Conservation (phyloP, 1,140 invertebrate genomes). For the Thaumetopoea pityocampa region DNA sequence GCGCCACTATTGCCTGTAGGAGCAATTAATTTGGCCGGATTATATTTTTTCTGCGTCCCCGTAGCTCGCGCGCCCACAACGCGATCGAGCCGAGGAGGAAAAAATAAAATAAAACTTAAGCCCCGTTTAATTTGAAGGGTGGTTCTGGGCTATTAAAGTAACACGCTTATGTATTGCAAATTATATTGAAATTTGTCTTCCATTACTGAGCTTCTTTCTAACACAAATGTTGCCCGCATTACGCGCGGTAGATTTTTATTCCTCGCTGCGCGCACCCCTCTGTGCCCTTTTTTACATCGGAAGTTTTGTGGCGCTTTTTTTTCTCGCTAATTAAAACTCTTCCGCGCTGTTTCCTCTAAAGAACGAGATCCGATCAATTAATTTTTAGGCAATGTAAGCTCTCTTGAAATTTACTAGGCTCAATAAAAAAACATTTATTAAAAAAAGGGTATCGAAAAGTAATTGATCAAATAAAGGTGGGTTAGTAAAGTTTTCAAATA, state of each 20-base stretch:
- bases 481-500: constrained; percentile 20
- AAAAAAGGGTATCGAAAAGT: constrained; percentile 49
- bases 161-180: constrained; percentile 78
- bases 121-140: constrained; percentile 77
- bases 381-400: constrained; percentile 69
- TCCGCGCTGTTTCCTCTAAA: constrained; percentile 71
- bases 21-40: constrained; percentile 76
- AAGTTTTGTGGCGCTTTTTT: constrained; percentile 71
- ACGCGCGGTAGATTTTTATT: constrained; percentile 72
- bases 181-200: constrained; percentile 77
- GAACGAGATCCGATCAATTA: constrained; percentile 75
- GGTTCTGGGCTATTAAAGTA: constrained; percentile 78
- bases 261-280: constrained; percentile 67
- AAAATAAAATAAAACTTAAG: constrained; percentile 77
- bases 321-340: constrained; percentile 76
- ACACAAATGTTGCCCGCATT: constrained; percentile 75
- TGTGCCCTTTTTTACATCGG: constrained; percentile 72
- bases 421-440: constrained; percentile 48
- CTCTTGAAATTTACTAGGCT: constrained; percentile 64
- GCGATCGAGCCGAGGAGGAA: constrained; percentile 56
- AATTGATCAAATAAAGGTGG: constrained; percentile 46
- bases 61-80: constrained; percentile 35
- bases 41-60: constrained; percentile 67
- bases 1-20: constrained; percentile 68
- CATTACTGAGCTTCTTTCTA: constrained; percentile 73